Evolutionary conservation across 2,888 invertebrate genomes (phyloP).

Genomic region (Cotesia congregata): DNA sequence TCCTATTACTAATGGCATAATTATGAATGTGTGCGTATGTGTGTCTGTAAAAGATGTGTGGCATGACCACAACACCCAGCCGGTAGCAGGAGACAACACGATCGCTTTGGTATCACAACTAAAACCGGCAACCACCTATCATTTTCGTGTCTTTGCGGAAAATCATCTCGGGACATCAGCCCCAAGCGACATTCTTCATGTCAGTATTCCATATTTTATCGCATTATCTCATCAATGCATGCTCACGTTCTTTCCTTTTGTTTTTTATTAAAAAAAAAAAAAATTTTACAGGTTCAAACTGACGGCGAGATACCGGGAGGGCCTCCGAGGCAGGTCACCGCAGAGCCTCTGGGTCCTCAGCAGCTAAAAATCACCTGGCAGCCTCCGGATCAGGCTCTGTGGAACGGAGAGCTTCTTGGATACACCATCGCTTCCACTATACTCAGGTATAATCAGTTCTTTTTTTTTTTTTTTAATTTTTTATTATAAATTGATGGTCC

Average conservation of each 20-base stretch:
- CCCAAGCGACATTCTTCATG: slow-evolving; percentile 74
- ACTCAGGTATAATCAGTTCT: slow-evolving; percentile 57
- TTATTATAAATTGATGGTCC: too few relatives aligned
- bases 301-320: slow-evolving; percentile 79
- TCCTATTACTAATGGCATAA: neutral
- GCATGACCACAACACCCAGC: slow-evolving; percentile 74
- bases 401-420: slow-evolving; percentile 83
- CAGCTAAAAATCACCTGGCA: slow-evolving; percentile 83
- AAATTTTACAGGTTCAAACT: slow-evolving; percentile 67
- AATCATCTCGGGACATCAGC: slow-evolving; percentile 76
- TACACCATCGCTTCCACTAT: slow-evolving; percentile 75
- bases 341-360: slow-evolving; percentile 79
- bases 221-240: slow-evolving; percentile 36
- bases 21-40: slow-evolving; percentile 48
- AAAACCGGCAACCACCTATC: slow-evolving; percentile 75
- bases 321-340: slow-evolving; percentile 78
- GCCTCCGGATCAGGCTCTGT: slow-evolving; percentile 79
- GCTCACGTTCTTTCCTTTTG: too few relatives aligned
- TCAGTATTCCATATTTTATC: slow-evolving; percentile 61
- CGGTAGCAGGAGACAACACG: slow-evolving; percentile 73
- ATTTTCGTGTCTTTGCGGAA: slow-evolving; percentile 75
- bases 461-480: too few relatives aligned
- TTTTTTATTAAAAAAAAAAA: neutral
- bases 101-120: slow-evolving; percentile 73
- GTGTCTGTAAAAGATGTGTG: slow-evolving; percentile 71